Evolutionary conservation across 2,888 invertebrate species (phyloP).

Genomic region (Drosophila meridiana): DNA sequence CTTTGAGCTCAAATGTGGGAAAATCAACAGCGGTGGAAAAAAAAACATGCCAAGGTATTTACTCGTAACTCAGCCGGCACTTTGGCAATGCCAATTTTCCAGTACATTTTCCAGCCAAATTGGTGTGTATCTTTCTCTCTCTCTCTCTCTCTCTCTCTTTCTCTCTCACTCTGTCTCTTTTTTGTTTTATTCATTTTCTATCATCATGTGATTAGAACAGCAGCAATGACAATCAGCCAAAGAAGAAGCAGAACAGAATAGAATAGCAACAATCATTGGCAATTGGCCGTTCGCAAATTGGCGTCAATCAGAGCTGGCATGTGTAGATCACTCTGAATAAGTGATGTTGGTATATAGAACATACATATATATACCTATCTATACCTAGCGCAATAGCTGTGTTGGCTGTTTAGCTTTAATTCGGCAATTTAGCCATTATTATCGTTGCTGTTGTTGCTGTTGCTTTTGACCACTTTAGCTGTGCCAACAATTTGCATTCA

Average conservation of each 20-base stretch:
- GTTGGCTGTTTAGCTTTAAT: slow-evolving; percentile 38
- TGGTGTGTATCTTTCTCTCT: background rate
- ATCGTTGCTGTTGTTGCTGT: background rate
- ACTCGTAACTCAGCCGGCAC: slow-evolving; percentile 28
- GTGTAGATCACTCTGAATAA: slow-evolving; percentile 35
- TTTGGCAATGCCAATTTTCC: slow-evolving; percentile 52
- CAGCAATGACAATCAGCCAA: slow-evolving; percentile 3
- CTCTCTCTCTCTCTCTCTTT: background rate
- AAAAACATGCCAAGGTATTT: slow-evolving; percentile 45
- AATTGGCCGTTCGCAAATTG: slow-evolving; percentile 44
- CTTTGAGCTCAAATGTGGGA: slow-evolving; percentile 44
- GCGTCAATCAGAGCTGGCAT: slow-evolving; percentile 42
- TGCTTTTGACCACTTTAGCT: slow-evolving; percentile 35
- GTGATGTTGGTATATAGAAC: slow-evolving; percentile 1
- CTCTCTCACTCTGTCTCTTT: background rate
- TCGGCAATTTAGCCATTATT: slow-evolving; percentile 51
- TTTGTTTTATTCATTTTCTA: slow-evolving; percentile 9
- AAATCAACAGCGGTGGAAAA: slow-evolving; percentile 17
- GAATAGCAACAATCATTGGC: slow-evolving; percentile 16
- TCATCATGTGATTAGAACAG: slow-evolving; percentile 47
- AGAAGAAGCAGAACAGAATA: slow-evolving; percentile 5
- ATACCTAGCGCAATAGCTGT: background rate
- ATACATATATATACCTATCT: background rate
- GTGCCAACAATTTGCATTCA: slow-evolving; percentile 41
- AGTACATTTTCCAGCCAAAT: slow-evolving; percentile 48